phyloP scores from a whole-genome alignment of 2,888 invertebrate genomes.

The Maniola hyperantus region DNA sequence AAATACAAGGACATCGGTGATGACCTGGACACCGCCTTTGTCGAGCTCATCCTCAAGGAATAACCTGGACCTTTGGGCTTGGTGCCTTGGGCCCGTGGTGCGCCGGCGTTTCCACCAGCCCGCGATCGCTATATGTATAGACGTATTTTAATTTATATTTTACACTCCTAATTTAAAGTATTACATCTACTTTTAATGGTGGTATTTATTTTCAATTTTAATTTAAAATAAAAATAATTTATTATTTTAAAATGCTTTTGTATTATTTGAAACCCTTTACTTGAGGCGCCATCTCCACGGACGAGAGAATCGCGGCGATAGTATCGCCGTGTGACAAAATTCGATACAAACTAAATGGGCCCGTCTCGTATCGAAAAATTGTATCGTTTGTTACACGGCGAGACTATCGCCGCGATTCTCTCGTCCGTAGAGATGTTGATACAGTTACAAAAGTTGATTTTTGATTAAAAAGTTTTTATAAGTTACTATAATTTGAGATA shows the following conservation, averaged over 20 bases:
- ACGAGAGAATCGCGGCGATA: too few relatives aligned
- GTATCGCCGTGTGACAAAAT: too few relatives aligned
- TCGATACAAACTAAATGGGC: too few relatives aligned
- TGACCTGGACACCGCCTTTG: slow-evolving; percentile 99
- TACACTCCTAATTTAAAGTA: slow-evolving; percentile 77
- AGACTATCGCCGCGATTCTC: too few relatives aligned
- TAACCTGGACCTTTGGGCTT: slow-evolving; percentile 53
- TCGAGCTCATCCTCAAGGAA: slow-evolving; percentile 92
- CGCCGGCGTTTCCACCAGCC: slow-evolving; percentile 50
- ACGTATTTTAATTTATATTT: slow-evolving; percentile 73
- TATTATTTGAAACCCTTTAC: slow-evolving; percentile 49
- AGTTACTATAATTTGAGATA: too few relatives aligned
- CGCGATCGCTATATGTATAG: slow-evolving; percentile 69
- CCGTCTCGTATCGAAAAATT: too few relatives aligned
- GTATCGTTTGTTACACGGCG: too few relatives aligned
- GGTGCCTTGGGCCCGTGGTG: not conserved
- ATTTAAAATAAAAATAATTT: slow-evolving; percentile 73
- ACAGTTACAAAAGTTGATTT: not conserved
- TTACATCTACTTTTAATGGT: slow-evolving; percentile 75
- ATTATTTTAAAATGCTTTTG: slow-evolving; percentile 56
- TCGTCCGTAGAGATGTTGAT: too few relatives aligned
- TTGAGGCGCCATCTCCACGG: too few relatives aligned
- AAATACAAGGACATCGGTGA: slow-evolving; percentile 99
- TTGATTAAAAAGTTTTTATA: not conserved
- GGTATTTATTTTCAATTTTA: slow-evolving; percentile 77